A percentile compares a stretch with the other conserved stretches of the same genome.
Evolutionary conservation across 2,888 invertebrate species (phyloP).

Genomic region (Cerceris ruficornis): DNA sequence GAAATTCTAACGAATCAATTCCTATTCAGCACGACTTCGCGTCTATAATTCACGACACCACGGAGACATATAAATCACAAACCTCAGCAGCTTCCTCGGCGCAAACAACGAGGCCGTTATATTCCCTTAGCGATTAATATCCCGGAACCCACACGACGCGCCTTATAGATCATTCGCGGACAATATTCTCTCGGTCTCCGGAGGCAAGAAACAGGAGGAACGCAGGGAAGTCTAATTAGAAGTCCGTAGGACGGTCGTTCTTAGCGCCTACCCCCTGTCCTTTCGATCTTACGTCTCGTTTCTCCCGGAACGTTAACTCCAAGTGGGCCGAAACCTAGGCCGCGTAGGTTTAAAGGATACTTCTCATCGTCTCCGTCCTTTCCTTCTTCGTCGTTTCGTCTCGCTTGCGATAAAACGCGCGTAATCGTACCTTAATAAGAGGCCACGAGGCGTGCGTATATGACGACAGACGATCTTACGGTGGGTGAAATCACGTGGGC

Average conservation of each 20-base stretch:
- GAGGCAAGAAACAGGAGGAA: constrained; percentile 41
- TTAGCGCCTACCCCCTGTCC: constrained; percentile 58
- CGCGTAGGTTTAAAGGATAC: constrained; percentile 64
- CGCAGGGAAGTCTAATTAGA: constrained; percentile 63
- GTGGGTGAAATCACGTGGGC: constrained; percentile 28
- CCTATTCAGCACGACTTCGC: too few relatives aligned
- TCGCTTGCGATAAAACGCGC: constrained; percentile 25
- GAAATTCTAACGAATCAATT: too few relatives aligned
- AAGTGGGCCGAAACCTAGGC: constrained; percentile 60
- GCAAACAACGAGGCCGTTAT: too few relatives aligned
- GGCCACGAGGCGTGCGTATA: constrained; percentile 35
- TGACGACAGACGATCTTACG: constrained; percentile 35
- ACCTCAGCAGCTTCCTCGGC: too few relatives aligned
- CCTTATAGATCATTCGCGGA: constrained; percentile 33
- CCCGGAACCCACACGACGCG: constrained; percentile 37
- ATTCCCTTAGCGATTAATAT: constrained; percentile 33
- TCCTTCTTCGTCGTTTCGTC: constrained; percentile 57
- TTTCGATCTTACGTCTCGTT: constrained; percentile 42
- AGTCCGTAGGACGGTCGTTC: constrained; percentile 62
- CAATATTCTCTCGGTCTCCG: constrained; percentile 23
- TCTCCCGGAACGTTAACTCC: constrained; percentile 34
- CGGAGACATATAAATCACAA: too few relatives aligned
- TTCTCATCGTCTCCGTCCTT: constrained; percentile 59
- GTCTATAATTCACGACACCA: too few relatives aligned
- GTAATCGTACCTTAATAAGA: constrained; percentile 56